These are phyloP conservation scores for Hyles vespertilio DNA, from an alignment of 1,140 invertebrate species.

Conservation along the genomic window DNA sequence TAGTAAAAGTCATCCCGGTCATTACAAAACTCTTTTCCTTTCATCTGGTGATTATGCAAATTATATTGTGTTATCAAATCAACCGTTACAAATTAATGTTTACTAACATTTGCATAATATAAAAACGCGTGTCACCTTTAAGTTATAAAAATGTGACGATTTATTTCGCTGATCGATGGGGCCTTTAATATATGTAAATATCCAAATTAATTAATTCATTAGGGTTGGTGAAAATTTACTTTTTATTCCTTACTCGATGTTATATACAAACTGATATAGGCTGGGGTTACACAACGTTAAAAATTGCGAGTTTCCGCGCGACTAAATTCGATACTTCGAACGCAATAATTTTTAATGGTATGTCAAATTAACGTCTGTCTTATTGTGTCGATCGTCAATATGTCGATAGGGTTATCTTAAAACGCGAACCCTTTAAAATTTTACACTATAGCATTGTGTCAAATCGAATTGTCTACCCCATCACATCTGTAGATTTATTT, in stretches of 20 bases:
- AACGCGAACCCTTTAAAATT: conserved; percentile 64
- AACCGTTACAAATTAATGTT: conserved; percentile 74
- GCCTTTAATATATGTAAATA: too few species aligned
- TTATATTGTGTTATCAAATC: conserved; percentile 66
- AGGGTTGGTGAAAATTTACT: conserved; percentile 37
- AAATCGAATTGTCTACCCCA: conserved; percentile 3
- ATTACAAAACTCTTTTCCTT: conserved; percentile 38
- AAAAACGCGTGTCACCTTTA: conserved; percentile 56
- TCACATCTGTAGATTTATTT: too few species aligned
- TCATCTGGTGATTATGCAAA: conserved; percentile 63
- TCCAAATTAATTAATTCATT: conserved; percentile 57
- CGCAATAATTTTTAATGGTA: conserved; percentile 70
- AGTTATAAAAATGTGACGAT: conserved; percentile 4
- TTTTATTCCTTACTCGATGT: not conserved
- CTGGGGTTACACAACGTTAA: not conserved
- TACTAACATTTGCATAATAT: conserved; percentile 67
- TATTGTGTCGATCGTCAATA: conserved; percentile 64
- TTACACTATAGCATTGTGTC: conserved; percentile 56
- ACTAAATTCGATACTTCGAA: conserved; percentile 57
- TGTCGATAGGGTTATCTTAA: conserved; percentile 56
- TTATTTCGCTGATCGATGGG: not conserved
- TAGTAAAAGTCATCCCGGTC: conserved; percentile 61
- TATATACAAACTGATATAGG: too few species aligned
- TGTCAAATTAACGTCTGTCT: conserved; percentile 67
- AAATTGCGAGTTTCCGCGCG: conserved; percentile 54